Evolutionary conservation across 2,888 invertebrate genomes (phyloP), one percentile per base, ranked within the genome.

Genomic region (Proisotoma minuta): DNA sequence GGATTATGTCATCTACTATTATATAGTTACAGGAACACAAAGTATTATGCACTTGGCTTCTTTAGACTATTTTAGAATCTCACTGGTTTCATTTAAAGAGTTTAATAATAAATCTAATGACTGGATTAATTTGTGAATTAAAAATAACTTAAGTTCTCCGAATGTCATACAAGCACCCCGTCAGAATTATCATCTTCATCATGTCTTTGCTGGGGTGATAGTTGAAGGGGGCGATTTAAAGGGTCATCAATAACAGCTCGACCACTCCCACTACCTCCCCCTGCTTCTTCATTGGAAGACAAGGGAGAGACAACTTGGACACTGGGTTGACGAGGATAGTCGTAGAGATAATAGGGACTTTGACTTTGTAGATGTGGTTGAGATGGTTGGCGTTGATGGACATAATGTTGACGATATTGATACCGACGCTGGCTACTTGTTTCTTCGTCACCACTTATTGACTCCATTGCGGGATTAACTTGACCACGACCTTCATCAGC

Each of bases 161-260:
- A 28, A 54, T 54, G 53, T 54, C 53, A 54, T 54, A 54, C 53
- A 29, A 54, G 53, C n/a, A 54, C 53, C 29, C 53, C 53, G 29
- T 34, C 27, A 39, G 29, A 34, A 22, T 34, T 39, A 34, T 54
- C 53, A 4, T 52, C 52, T 5, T 39, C n/a, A 4, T 29, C 43
- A n/a, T 43, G 43, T 4, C 18, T 15, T 5, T 12, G 5, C 4
- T 15, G 43, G 15, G 43, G 43, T 43, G 43, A 20, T 12, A 20
- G 10, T 5, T 5, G 43, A 4, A 20, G 15, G 8, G 28, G 52
- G 18, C 3, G 52, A 28, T 3, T 3, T 24, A 10, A n/a, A 39
- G 53, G 27, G n/a, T n/a, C n/a, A 26, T 52, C 28, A 52, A 22
- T 5, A 12, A 22, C 53, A 3, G 4, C 53, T 8, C 28, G 29